These are phyloP conservation scores for Baronia brevicornis DNA, from an alignment of 2,888 invertebrate genomes.

Conservation along the genomic window DNA sequence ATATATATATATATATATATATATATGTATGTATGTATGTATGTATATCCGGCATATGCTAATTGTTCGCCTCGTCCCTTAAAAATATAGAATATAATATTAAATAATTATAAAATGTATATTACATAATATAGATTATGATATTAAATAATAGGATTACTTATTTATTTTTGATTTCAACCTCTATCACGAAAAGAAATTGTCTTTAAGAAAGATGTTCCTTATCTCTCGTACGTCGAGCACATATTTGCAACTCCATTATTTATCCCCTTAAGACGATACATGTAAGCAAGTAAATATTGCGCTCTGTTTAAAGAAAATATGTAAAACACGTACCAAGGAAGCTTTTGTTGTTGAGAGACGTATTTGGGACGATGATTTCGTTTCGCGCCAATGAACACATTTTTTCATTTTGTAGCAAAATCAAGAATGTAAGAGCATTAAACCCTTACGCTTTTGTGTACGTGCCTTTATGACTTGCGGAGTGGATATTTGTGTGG, in stretches of 20 bases:
- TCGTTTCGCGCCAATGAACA: constrained; percentile 61
- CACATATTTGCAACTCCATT: constrained; percentile 52
- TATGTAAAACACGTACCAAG: constrained; percentile 57
- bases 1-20: too few relatives aligned
- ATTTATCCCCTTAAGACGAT: constrained; percentile 57
- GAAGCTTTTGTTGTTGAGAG: constrained; percentile 57
- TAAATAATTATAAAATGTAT: too few relatives aligned
- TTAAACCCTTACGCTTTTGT: constrained; percentile 50
- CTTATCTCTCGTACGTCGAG: constrained; percentile 36
- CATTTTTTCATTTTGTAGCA: constrained; percentile 56
- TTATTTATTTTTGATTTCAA: neutral
- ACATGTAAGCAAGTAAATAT: constrained; percentile 51
- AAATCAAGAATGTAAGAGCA: constrained; percentile 54
- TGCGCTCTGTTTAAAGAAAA: constrained; percentile 54
- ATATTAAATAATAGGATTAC: neutral
- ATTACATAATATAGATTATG: too few relatives aligned
- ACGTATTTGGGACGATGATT: constrained; percentile 63
- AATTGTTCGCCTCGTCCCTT: too few relatives aligned
- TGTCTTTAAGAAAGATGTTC: constrained; percentile 29
- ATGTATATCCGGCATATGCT: too few relatives aligned
- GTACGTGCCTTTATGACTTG: constrained; percentile 38
- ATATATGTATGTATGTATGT: too few relatives aligned
- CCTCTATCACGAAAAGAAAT: constrained; percentile 15
- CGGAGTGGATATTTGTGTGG: constrained; percentile 35
- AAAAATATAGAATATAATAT: too few relatives aligned